Conservation (phyloP, 2,888 invertebrate species). For the Platerodrilus igneus region DNA sequence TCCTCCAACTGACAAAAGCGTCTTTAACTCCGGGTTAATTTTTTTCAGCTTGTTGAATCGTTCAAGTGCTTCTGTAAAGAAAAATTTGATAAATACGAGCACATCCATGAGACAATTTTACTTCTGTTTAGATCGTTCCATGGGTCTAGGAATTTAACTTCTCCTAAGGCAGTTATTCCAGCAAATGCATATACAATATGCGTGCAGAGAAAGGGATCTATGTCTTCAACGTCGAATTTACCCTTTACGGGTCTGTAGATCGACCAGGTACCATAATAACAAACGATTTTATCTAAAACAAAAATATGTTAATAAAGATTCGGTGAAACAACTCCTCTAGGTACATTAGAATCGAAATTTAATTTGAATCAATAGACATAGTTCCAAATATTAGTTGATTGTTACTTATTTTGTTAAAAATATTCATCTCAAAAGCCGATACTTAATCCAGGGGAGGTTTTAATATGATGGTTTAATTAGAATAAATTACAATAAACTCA, state of each 20-base stretch:
- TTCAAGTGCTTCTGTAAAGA: conserved; percentile 50
- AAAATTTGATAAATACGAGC: no score
- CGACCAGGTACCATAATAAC: conserved; percentile 75
- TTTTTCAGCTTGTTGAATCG: conserved; percentile 54
- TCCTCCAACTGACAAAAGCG: conserved; percentile 61
- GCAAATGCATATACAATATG: conserved; percentile 71
- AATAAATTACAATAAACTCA: no score
- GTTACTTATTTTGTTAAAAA: no score
- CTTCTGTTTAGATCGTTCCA: conserved; percentile 55
- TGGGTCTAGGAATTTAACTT: conserved; percentile 54
- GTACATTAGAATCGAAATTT: no score
- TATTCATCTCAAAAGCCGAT: no score
- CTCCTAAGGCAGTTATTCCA: conserved; percentile 54
- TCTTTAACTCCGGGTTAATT: conserved; percentile 52
- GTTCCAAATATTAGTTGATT: no score
- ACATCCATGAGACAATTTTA: conserved; percentile 36
- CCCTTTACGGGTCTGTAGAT: conserved; percentile 62
- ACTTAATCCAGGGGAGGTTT: no score
- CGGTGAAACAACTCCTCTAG: no score
- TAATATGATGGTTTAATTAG: no score
- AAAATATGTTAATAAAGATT: no score
- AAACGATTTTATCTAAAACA: conserved; percentile 63
- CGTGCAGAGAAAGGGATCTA: conserved; percentile 66
- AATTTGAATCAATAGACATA: no score
- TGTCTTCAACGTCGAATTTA: conserved; percentile 60